Evolutionary conservation across 1,140 invertebrate genomes (phyloP).

Genomic region (Teleopsis dalmanni): DNA sequence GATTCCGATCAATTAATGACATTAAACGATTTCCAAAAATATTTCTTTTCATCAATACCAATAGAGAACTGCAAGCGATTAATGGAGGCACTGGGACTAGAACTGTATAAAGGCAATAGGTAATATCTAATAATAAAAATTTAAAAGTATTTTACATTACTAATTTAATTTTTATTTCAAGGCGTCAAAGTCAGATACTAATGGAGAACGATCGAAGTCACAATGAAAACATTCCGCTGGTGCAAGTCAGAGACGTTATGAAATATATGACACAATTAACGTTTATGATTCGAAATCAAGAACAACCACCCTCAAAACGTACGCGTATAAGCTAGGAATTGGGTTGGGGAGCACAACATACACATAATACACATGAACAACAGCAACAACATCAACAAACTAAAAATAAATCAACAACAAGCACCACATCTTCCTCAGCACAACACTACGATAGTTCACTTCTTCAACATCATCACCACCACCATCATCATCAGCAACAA

Average conservation of each 20-base stretch:
- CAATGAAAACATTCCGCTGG: conserved; percentile 57
- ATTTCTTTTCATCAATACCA: conserved; percentile 69
- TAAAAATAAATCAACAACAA: conserved; percentile 13
- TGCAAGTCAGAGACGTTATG: conserved; percentile 72
- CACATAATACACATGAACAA: conserved; percentile 18
- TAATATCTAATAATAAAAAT: conserved; percentile 27
- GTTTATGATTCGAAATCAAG: conserved; percentile 58
- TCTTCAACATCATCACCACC: conserved; percentile 1
- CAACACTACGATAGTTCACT: conserved; percentile 9
- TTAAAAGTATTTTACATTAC: neutral
- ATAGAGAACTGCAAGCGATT: conserved; percentile 66
- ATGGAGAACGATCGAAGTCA: conserved; percentile 65
- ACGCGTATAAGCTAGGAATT: conserved; percentile 44
- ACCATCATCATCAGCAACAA: conserved; percentile 19
- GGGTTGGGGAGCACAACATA: conserved; percentile 44
- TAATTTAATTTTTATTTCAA: conserved; percentile 31
- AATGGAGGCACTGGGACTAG: conserved; percentile 67
- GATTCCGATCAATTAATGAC: conserved; percentile 74
- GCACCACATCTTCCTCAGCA: conserved; percentile 10
- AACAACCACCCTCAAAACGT: conserved; percentile 39
- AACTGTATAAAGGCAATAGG: conserved; percentile 73
- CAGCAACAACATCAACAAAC: conserved; percentile 14
- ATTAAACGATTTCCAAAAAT: conserved; percentile 66
- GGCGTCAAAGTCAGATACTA: conserved; percentile 65
- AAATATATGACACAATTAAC: conserved; percentile 79